Conservation (phyloP, 2,888 invertebrate genomes). For the Cephus spinipes region DNA sequence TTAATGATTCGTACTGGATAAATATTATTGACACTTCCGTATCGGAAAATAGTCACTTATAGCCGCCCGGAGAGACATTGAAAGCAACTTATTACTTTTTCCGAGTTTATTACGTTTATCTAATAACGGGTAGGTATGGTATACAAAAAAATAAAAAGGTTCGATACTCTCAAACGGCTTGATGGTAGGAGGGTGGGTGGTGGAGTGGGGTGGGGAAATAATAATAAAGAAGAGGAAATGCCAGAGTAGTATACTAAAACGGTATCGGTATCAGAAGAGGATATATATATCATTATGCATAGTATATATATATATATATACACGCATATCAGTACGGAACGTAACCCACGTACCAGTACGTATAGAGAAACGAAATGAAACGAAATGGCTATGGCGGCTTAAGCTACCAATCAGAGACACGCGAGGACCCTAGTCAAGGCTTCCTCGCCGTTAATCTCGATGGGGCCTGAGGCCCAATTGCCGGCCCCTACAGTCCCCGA, state of each 20-base stretch:
- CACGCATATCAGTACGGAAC: neutral
- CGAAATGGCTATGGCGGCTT: neutral
- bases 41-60: neutral
- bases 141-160: neutral
- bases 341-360: neutral
- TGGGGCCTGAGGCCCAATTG: neutral
- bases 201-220: neutral
- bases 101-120: constrained; percentile 18
- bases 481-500: neutral
- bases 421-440: neutral
- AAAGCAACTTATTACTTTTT: constrained; percentile 16
- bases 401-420: constrained; percentile 1
- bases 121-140: constrained; percentile 12
- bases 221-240: neutral
- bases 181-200: neutral
- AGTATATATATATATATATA: neutral
- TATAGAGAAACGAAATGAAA: neutral
- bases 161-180: neutral
- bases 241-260: neutral
- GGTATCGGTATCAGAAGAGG: neutral
- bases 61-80: neutral
- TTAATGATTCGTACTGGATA: neutral
- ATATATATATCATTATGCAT: neutral
- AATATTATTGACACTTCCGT: neutral
- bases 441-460: constrained; percentile 1